phyloP scores from a whole-genome alignment of 2,113 vertebrate species.

The Panthera leo region DNA sequence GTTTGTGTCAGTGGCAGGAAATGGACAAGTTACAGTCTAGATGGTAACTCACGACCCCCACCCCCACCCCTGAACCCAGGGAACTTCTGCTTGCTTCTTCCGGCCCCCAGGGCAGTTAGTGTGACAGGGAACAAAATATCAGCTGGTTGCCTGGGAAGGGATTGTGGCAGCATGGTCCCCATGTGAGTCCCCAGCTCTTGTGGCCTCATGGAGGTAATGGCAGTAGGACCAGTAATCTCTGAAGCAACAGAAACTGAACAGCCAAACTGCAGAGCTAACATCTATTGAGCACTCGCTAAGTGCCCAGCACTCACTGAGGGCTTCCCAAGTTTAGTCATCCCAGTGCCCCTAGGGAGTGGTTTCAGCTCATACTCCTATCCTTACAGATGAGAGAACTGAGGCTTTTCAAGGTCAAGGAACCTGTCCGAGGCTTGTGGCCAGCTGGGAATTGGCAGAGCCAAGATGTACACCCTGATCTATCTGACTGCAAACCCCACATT shows the following conservation, averaged over 20 bases:
- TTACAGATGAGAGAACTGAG: background rate
- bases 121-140: too few relatives aligned
- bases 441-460: background rate
- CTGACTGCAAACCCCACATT: background rate
- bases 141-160: background rate
- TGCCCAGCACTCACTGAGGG: background rate
- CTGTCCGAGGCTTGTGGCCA: background rate
- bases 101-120: background rate
- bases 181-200: background rate
- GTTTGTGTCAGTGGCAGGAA: background rate
- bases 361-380: background rate
- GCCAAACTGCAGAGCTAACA: background rate
- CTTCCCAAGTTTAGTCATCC: background rate
- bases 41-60: accelerated
- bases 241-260: background rate
- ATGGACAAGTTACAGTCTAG: background rate
- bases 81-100: background rate
- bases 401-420: background rate
- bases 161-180: background rate
- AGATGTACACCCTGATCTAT: background rate
- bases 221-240: background rate
- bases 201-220: background rate
- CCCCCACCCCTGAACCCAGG: background rate
- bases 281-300: background rate
- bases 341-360: background rate